Evolutionary conservation across 2,888 invertebrate genomes (phyloP).

Genomic region (Thecocarcelia acutangulata): DNA sequence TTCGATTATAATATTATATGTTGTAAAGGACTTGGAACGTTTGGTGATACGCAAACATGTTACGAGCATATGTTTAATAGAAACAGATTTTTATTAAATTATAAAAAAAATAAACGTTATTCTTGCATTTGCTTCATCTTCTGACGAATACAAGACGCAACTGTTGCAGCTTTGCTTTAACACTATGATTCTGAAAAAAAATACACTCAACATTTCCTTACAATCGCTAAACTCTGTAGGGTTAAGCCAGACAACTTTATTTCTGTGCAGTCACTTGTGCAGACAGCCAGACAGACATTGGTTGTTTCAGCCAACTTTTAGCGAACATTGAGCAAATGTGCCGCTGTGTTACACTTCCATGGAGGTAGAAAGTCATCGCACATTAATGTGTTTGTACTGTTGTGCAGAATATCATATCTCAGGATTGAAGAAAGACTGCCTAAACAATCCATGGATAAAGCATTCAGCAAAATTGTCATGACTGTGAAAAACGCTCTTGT

Average conservation of each 20-base stretch:
- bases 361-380: conserved; percentile 22
- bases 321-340: conserved; percentile 53
- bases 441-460: conserved; percentile 37
- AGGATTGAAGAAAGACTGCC: conserved; percentile 17
- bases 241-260: conserved; percentile 29
- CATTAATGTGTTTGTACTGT: not conserved
- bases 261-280: conserved; percentile 29
- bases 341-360: conserved; percentile 17
- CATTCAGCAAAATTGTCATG: not conserved
- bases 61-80: not conserved
- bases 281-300: conserved; percentile 14
- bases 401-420: conserved; percentile 18
- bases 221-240: conserved; percentile 15
- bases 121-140: not conserved
- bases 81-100: not conserved
- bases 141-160: not conserved
- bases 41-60: too few relatives aligned
- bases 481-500: conserved; percentile 37
- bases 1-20: not conserved
- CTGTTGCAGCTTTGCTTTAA: not conserved
- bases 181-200: not conserved
- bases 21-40: not conserved
- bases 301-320: conserved; percentile 2
- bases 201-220: not conserved
- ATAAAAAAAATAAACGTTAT: not conserved